Percentiles rank a stretch among this genome's conserved stretches.
phyloP scores from a whole-genome alignment of 2,113 vertebrate genomes.

The Phaethornis superciliosus region DNA sequence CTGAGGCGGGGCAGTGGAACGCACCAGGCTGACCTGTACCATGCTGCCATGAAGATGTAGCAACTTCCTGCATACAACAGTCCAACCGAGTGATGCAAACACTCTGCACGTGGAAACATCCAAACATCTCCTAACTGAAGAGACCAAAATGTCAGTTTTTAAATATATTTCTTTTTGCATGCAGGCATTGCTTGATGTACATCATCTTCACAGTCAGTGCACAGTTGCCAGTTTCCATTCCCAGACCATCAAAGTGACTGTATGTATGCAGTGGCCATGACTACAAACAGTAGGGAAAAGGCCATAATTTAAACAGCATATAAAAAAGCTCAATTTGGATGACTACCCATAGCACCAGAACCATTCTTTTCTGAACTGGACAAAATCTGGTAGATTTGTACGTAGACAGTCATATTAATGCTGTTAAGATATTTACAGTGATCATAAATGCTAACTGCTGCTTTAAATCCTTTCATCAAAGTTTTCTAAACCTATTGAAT shows the following conservation, averaged over 20 bases:
- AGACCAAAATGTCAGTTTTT: background rate
- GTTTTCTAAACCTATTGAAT: constrained; percentile 34
- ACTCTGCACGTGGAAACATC: background rate
- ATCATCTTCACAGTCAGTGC: background rate
- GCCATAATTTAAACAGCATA: background rate
- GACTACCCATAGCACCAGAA: background rate
- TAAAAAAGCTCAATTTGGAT: background rate
- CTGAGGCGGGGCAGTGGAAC: background rate
- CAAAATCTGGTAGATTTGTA: background rate
- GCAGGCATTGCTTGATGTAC: background rate
- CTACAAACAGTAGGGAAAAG: background rate
- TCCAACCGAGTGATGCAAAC: background rate
- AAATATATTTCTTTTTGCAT: background rate
- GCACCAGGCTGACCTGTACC: background rate
- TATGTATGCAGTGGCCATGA: background rate
- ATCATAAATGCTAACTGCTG: background rate
- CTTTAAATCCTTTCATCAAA: constrained; percentile 12
- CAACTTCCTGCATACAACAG: background rate
- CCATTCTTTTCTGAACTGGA: background rate
- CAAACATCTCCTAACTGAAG: background rate
- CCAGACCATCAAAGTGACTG: background rate
- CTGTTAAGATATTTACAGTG: background rate
- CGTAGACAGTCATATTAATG: background rate
- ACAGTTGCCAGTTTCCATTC: background rate
- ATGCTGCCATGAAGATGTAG: background rate